These are phyloP conservation scores for Trissolcus japonicus DNA, from an alignment of 2,888 invertebrate species.

Conservation along the genomic window DNA sequence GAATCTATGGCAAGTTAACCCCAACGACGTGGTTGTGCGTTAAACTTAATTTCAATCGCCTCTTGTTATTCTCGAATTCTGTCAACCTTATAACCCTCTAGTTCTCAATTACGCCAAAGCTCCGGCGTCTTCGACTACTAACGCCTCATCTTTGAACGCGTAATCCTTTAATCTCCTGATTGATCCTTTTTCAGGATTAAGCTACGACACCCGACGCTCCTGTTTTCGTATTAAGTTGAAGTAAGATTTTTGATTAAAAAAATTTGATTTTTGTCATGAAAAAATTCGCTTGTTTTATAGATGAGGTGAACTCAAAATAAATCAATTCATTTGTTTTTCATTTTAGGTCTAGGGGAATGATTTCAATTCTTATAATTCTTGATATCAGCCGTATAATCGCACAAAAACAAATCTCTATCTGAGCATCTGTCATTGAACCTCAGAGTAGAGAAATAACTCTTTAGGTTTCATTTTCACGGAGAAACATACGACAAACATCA, in stretches of 20 bases:
- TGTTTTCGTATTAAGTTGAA: constrained; percentile 5
- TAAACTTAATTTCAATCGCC: constrained; percentile 58
- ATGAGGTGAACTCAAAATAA: too few relatives aligned
- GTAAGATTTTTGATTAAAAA: constrained; percentile 9
- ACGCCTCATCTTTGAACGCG: constrained; percentile 48
- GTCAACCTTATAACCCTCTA: constrained; percentile 47
- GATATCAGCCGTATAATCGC: too few relatives aligned
- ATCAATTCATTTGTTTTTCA: too few relatives aligned
- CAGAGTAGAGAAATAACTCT: constrained; percentile 23
- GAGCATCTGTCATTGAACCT: constrained; percentile 35
- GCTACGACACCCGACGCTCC: neutral
- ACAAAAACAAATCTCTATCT: neutral
- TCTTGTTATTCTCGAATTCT: constrained; percentile 52
- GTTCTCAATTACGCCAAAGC: constrained; percentile 44
- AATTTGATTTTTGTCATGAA: too few relatives aligned
- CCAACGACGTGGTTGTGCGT: constrained; percentile 49
- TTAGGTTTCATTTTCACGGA: constrained; percentile 23
- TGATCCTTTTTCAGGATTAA: constrained; percentile 44
- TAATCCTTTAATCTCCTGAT: constrained; percentile 50
- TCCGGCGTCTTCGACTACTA: constrained; percentile 43
- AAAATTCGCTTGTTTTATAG: neutral
- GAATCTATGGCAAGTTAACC: constrained; percentile 66
- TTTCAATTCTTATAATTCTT: too few relatives aligned
- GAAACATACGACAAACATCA: too few relatives aligned
- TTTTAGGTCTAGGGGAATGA: too few relatives aligned